Conservation (phyloP, 2,113 vertebrate species). For the Dicentrarchus labrax region DNA sequence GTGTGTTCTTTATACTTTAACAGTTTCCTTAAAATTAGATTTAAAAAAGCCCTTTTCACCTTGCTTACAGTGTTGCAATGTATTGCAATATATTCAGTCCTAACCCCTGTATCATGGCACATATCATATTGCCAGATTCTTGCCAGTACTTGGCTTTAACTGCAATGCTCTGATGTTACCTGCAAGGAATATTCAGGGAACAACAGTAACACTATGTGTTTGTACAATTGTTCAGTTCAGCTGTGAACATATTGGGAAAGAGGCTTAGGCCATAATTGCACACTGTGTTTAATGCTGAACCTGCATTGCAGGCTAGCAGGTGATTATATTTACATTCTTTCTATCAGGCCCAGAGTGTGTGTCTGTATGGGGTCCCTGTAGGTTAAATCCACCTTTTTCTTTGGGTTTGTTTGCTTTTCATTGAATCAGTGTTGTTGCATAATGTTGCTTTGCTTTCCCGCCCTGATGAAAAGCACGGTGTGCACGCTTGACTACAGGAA, state of each 20-base stretch:
- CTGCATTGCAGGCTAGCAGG: background rate
- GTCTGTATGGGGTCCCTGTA: background rate
- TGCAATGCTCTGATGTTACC: background rate
- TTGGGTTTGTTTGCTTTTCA: conserved; percentile 7
- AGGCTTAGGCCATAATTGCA: background rate
- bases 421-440: conserved; percentile 38
- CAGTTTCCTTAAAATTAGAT: too few relatives aligned
- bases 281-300: background rate
- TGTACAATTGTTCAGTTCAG: background rate
- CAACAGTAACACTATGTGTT: background rate
- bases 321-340: background rate
- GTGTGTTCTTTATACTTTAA: too few relatives aligned
- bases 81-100: too few relatives aligned
- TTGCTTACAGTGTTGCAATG: too few relatives aligned
- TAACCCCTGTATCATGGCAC: too few relatives aligned
- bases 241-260: conserved; percentile 2
- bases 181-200: background rate
- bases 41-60: too few relatives aligned
- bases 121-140: too few relatives aligned
- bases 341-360: background rate
- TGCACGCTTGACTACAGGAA: conserved; percentile 11
- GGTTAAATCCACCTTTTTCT: background rate
- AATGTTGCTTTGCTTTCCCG: conserved; percentile 54
- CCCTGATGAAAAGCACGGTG: conserved; percentile 36
- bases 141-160: too few relatives aligned